Conservation (phyloP, 2,797 vertebrate species). For the Tauraco hartlaubi region DNA sequence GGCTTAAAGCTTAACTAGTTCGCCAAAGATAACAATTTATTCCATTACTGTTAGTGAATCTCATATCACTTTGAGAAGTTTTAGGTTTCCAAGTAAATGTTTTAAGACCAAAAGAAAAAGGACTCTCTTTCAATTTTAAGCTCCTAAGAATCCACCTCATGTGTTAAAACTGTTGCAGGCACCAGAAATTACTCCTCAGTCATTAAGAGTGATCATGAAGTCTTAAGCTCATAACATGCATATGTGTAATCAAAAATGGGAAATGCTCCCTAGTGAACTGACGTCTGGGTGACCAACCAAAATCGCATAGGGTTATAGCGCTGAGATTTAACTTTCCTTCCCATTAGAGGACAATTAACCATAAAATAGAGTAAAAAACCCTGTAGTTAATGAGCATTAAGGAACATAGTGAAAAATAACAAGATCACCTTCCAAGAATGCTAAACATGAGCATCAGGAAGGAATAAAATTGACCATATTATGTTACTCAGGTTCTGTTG, state of each 20-base stretch:
- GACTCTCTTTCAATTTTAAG: neutral
- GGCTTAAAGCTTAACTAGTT: neutral
- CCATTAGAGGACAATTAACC: neutral
- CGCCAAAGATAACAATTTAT: neutral
- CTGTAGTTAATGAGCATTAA: neutral
- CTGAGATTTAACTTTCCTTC: neutral
- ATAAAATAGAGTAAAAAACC: neutral
- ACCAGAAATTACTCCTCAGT: neutral
- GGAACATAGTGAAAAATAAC: neutral
- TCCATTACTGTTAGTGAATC: neutral
- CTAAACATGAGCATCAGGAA: neutral
- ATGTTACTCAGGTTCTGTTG: neutral
- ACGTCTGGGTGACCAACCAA: neutral
- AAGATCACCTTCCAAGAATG: neutral
- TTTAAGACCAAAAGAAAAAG: neutral
- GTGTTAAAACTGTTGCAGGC: neutral
- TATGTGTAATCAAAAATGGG: neutral
- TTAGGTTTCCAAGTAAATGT: neutral
- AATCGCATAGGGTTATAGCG: neutral
- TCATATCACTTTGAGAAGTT: neutral
- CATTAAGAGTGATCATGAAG: neutral
- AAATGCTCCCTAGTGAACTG: neutral
- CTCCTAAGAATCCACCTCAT: neutral
- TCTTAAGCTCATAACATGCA: neutral
- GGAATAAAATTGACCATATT: neutral